phyloP scores from a whole-genome alignment of 2,888 invertebrate genomes.

The Drepanosiphum platanoidis region DNA sequence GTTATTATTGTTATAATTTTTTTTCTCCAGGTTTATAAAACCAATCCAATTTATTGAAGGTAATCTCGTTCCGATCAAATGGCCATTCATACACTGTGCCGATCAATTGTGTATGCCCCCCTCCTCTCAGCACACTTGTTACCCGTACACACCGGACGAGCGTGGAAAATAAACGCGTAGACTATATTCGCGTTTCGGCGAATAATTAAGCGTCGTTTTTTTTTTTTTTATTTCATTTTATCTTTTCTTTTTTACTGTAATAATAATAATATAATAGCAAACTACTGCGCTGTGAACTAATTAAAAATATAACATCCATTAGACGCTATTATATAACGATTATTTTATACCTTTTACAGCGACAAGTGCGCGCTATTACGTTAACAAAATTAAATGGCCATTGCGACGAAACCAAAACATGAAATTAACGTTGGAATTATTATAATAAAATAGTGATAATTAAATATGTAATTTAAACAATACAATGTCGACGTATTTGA shows the following conservation, averaged over 20 bases:
- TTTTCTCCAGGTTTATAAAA: conserved; percentile 33
- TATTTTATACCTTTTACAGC: background rate
- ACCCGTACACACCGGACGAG: background rate
- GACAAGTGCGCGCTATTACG: background rate
- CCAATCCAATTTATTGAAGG: conserved; percentile 33
- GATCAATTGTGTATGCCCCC: background rate
- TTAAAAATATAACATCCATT: background rate
- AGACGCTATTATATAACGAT: background rate
- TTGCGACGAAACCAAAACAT: background rate
- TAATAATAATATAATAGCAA: background rate
- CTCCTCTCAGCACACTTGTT: background rate
- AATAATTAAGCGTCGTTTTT: background rate
- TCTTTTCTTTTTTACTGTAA: too few relatives aligned
- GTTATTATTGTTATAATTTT: conserved; percentile 47
- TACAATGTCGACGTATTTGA: background rate
- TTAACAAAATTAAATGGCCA: background rate
- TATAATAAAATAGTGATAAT: background rate
- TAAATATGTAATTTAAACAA: background rate
- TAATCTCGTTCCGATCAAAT: conserved; percentile 27
- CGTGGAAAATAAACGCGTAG: background rate
- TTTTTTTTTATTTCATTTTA: background rate
- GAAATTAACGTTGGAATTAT: background rate
- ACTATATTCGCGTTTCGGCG: background rate
- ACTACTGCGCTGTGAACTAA: background rate
- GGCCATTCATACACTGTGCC: background rate